Evolutionary conservation across 2,797 vertebrate genomes (phyloP).

Genomic region (Crypturellus tataupa): DNA sequence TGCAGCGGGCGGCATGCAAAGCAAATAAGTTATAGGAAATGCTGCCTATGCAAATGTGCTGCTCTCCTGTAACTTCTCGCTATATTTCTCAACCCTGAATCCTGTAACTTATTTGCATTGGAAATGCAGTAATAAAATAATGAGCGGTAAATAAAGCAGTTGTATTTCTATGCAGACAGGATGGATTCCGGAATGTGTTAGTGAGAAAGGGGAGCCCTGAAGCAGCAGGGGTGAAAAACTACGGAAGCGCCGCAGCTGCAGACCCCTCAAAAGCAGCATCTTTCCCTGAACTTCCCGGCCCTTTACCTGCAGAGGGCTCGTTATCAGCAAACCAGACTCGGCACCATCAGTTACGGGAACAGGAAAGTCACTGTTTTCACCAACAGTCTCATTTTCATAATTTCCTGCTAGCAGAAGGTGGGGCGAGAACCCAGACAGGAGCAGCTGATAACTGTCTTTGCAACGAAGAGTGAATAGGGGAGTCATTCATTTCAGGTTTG

Average conservation of each 20-base stretch:
- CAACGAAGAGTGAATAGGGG: neutral
- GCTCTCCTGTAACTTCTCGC: neutral
- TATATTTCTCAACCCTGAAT: neutral
- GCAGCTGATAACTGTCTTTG: neutral
- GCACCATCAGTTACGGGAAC: neutral
- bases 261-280: neutral
- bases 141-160: neutral
- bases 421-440: neutral
- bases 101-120: constrained; percentile 47
- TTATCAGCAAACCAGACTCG: neutral
- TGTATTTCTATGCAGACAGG: neutral
- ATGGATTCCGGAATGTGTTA: neutral
- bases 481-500: rapidly evolving
- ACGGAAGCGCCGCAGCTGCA: rapidly evolving
- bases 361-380: neutral
- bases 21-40: constrained; percentile 55
- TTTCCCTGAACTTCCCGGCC: neutral
- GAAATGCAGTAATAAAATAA: constrained; percentile 13
- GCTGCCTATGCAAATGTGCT: constrained; percentile 34
- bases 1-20: constrained; percentile 22
- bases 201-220: neutral
- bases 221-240: too few species aligned
- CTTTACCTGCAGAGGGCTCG: neutral
- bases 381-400: neutral
- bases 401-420: neutral